Percentiles rank a stretch among this genome's conserved stretches.
Conservation (phyloP, 2,113 vertebrate genomes). For the Dromas ardeola region DNA sequence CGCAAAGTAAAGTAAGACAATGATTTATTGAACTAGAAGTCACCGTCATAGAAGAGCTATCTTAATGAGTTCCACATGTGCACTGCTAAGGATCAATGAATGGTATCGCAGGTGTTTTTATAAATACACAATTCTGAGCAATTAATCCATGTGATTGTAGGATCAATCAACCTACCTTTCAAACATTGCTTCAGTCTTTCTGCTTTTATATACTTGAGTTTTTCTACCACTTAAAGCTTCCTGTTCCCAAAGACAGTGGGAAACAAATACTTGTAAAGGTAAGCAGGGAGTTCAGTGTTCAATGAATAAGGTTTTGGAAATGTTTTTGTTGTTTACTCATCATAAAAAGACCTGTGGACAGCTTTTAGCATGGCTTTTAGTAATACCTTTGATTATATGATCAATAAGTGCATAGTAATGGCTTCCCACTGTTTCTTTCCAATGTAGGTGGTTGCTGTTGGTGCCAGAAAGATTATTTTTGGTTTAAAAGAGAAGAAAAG, state of each 20-base stretch:
- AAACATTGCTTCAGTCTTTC: background rate
- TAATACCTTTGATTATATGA: background rate
- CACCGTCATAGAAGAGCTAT: background rate
- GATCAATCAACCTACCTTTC: background rate
- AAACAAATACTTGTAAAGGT: background rate
- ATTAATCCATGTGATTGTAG: background rate
- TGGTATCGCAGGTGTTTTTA: background rate
- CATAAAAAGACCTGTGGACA: background rate
- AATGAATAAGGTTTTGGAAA: background rate
- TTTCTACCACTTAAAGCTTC: background rate
- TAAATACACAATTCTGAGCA: background rate
- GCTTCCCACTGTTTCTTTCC: background rate
- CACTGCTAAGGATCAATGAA: background rate
- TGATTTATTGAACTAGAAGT: background rate
- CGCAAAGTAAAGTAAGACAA: background rate
- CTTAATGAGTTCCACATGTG: background rate
- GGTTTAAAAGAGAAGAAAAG: background rate
- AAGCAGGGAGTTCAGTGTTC: background rate
- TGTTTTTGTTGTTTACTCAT: background rate
- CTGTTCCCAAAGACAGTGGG: background rate
- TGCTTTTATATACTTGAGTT: background rate
- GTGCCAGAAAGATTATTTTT: background rate
- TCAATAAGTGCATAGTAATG: background rate
- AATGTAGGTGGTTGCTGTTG: background rate
- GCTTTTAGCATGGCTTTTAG: background rate